These are phyloP conservation scores for Cochlearius cochlearius DNA, from an alignment of 2,113 vertebrate genomes.

Conservation along the genomic window DNA sequence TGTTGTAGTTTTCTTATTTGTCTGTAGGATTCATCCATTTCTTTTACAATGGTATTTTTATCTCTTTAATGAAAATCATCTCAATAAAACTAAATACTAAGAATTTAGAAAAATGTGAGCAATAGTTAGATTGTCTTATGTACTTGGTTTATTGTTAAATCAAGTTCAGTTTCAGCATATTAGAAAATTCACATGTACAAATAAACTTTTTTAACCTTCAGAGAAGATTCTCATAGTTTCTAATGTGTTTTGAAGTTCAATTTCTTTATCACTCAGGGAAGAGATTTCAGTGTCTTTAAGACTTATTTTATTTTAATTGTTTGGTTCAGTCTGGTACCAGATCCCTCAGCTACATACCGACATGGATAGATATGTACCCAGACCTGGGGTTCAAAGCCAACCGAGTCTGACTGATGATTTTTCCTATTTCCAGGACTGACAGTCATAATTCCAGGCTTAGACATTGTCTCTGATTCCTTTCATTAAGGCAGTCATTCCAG, in stretches of 20 bases:
- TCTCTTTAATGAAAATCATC: not conserved
- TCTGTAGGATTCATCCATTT: not conserved
- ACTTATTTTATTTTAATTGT: not conserved
- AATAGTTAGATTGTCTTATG: not conserved
- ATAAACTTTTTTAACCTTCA: not conserved
- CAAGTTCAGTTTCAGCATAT: not conserved
- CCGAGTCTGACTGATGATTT: not conserved
- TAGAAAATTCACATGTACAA: not conserved
- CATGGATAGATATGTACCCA: not conserved
- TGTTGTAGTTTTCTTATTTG: not conserved
- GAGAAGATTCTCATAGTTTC: not conserved
- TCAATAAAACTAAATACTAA: not conserved
- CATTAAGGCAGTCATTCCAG: not conserved
- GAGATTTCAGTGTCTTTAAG: not conserved
- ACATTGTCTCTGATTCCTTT: not conserved
- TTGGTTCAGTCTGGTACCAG: not conserved
- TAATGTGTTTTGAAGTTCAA: not conserved
- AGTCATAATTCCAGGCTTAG: not conserved
- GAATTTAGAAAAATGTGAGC: not conserved
- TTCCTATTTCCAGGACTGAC: not conserved
- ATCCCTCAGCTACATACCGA: rapidly evolving
- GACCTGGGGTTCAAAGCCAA: not conserved
- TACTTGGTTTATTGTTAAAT: not conserved
- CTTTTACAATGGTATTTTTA: not conserved
- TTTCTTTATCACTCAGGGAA: not conserved